Evolutionary conservation across 2,888 invertebrate genomes (phyloP).

Genomic region (Deilephila elpenor): DNA sequence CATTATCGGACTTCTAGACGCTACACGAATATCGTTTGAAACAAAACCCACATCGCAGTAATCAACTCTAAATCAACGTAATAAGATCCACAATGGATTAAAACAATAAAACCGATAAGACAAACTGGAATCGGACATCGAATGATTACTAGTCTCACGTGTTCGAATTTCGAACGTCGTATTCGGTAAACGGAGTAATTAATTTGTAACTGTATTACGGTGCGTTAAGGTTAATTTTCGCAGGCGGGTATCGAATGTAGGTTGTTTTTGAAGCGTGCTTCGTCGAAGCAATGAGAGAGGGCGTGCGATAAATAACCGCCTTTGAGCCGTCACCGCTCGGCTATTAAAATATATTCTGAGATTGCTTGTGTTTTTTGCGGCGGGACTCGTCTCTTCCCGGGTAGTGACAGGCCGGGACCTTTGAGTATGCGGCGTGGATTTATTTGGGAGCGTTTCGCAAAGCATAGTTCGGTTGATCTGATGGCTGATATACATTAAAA

Average conservation of each 20-base stretch:
- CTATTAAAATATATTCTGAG: constrained; percentile 82
- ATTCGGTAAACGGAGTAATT: constrained; percentile 55
- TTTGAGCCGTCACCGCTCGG: constrained; percentile 82
- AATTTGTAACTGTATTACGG: constrained; percentile 60
- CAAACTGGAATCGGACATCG: constrained; percentile 75
- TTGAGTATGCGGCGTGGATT: constrained; percentile 62
- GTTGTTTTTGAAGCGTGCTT: constrained; percentile 71
- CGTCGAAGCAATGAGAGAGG: constrained; percentile 83
- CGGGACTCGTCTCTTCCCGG: constrained; percentile 59
- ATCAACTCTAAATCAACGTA: constrained; percentile 32
- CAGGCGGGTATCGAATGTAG: constrained; percentile 51
- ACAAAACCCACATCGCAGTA: constrained; percentile 35
- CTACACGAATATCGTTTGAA: constrained; percentile 68
- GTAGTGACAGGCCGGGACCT: constrained; percentile 48
- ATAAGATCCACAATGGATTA: constrained; percentile 54
- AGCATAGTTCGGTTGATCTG: constrained; percentile 22
- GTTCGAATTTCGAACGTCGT: constrained; percentile 70
- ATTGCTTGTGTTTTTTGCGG: constrained; percentile 77
- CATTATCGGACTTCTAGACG: constrained; percentile 78
- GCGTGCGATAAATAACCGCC: constrained; percentile 84
- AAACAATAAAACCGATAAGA: constrained; percentile 59
- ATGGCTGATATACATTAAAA: constrained; percentile 16
- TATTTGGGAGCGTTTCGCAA: constrained; percentile 39
- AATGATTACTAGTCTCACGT: constrained; percentile 80
- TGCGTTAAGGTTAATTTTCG: constrained; percentile 62